phyloP scores from a whole-genome alignment of 1,140 invertebrate species.

The Diplogasteroides magnus region DNA sequence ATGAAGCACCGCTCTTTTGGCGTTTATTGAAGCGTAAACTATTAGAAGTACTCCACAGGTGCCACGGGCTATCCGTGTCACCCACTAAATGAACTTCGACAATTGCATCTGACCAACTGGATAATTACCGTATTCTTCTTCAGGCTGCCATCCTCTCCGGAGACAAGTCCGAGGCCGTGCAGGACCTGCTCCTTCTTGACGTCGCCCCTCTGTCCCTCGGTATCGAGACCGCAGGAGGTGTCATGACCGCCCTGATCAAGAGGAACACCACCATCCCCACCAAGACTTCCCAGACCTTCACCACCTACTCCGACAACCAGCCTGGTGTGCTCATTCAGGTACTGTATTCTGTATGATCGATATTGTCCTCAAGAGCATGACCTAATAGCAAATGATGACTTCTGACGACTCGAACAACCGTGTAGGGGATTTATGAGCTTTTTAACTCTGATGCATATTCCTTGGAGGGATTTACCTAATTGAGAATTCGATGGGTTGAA shows the following conservation, averaged over 20 bases:
- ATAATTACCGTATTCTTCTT: conserved; percentile 79
- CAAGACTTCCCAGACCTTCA: conserved; percentile 91
- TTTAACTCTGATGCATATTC: too few relatives aligned
- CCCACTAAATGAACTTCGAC: too few relatives aligned
- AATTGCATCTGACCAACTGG: too few relatives aligned
- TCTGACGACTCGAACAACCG: too few relatives aligned
- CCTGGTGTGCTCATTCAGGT: conserved; percentile 65
- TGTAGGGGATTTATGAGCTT: too few relatives aligned
- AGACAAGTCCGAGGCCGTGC: conserved; percentile 85
- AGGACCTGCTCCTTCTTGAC: conserved; percentile 83
- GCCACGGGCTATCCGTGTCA: too few relatives aligned
- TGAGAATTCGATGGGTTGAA: conserved; percentile 41
- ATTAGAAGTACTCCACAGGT: too few relatives aligned
- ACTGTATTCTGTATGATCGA: conserved; percentile 63
- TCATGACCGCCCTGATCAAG: conserved; percentile 90
- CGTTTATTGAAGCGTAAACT: too few relatives aligned
- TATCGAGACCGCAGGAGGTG: conserved; percentile 94
- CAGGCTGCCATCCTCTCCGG: conserved; percentile 76
- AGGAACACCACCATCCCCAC: conserved; percentile 91
- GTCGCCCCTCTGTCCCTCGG: conserved; percentile 88
- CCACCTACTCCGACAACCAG: conserved; percentile 93
- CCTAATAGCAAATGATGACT: too few relatives aligned
- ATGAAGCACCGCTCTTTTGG: too few relatives aligned
- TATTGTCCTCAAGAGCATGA: conserved; percentile 78
- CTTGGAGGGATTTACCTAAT: too few relatives aligned